These are phyloP conservation scores for Sturmia bella DNA, from an alignment of 2,888 invertebrate species.

Conservation along the genomic window DNA sequence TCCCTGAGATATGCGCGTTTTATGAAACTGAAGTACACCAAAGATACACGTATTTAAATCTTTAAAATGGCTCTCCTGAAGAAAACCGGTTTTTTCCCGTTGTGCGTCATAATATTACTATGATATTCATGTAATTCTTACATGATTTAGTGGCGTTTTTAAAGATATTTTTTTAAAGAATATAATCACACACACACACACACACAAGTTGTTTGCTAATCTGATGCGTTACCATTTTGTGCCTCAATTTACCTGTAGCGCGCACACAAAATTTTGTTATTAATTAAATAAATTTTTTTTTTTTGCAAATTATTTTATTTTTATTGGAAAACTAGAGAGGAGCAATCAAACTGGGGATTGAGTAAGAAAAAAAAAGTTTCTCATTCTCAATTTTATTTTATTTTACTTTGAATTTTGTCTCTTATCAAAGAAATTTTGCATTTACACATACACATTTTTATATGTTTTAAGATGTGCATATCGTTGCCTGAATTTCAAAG, in stretches of 20 bases:
- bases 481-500: background rate
- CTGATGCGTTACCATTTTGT: too few relatives aligned
- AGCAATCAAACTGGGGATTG: slow-evolving; percentile 24
- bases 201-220: background rate
- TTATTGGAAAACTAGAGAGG: slow-evolving; percentile 12
- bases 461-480: background rate
- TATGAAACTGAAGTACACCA: too few relatives aligned
- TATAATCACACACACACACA: too few relatives aligned
- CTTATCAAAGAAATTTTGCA: slow-evolving; percentile 39
- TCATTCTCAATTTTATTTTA: slow-evolving; percentile 17
- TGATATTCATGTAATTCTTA: too few relatives aligned
- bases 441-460: background rate
- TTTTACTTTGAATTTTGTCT: slow-evolving; percentile 13
- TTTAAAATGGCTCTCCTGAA: too few relatives aligned
- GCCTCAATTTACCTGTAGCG: slow-evolving; percentile 20
- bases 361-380: slow-evolving; percentile 10
- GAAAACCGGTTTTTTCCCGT: too few relatives aligned
- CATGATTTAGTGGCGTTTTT: too few relatives aligned
- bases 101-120: too few relatives aligned
- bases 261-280: slow-evolving; percentile 10
- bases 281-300: slow-evolving; percentile 15
- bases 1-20: too few relatives aligned
- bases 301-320: slow-evolving; percentile 42
- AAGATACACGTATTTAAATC: too few relatives aligned
- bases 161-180: too few relatives aligned